Evolutionary conservation across 2,888 invertebrate species (phyloP).

Genomic region (Lissocephala sabroskyi): DNA sequence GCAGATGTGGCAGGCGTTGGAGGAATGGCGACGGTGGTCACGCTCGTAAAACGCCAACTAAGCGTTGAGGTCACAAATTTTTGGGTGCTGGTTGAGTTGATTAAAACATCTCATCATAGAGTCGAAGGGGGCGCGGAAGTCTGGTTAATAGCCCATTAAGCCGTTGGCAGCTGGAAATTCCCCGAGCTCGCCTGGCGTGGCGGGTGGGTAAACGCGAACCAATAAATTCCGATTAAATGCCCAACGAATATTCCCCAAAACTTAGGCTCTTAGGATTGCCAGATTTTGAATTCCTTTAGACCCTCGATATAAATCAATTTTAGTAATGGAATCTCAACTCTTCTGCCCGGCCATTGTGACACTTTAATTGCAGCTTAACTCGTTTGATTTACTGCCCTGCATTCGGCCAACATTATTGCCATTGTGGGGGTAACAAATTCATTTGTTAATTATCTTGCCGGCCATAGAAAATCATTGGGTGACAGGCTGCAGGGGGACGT

Average conservation of each 20-base stretch:
- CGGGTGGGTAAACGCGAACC: conserved; percentile 21
- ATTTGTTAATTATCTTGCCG: conserved; percentile 71
- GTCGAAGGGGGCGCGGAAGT: conserved; percentile 16
- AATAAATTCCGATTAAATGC: background rate
- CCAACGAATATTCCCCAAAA: conserved; percentile 50
- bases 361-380: conserved; percentile 54
- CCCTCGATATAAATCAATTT: conserved; percentile 58
- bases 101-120: conserved; percentile 49
- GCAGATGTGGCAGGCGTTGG: conserved; percentile 25
- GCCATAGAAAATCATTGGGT: too few relatives aligned
- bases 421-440: conserved; percentile 66
- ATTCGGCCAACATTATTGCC: conserved; percentile 13
- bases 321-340: conserved; percentile 34
- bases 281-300: conserved; percentile 51
- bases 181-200: conserved; percentile 16
- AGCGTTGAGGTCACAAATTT: conserved; percentile 42
- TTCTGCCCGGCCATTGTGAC: conserved; percentile 33
- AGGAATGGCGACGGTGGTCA: conserved; percentile 29
- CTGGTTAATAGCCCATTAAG: conserved; percentile 65
- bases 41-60: conserved; percentile 60
- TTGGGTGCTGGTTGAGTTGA: too few relatives aligned
- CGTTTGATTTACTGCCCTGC: conserved; percentile 38
- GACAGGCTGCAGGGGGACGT: too few relatives aligned
- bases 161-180: conserved; percentile 48
- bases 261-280: conserved; percentile 49